Percentiles rank a stretch among this genome's conserved stretches.
phyloP scores from a whole-genome alignment of 1,140 invertebrate species.

The Drosophila micromelanica region DNA sequence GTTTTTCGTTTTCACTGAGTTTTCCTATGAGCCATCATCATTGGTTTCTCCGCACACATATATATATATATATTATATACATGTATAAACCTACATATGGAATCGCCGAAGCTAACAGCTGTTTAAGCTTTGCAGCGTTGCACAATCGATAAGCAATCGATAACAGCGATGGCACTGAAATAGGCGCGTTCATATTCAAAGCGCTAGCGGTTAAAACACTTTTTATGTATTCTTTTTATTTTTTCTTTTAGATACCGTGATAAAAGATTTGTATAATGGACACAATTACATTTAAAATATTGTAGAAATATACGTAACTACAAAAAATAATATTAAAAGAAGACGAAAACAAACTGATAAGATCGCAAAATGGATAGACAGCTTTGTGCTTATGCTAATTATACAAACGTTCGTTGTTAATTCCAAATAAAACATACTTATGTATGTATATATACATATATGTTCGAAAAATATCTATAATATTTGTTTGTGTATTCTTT shows the following conservation, averaged over 20 bases:
- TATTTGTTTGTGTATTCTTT: conserved; percentile 19
- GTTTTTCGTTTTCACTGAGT: conserved; percentile 36
- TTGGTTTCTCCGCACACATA: conserved; percentile 41
- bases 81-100: conserved; percentile 19
- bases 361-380: conserved; percentile 20
- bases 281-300: conserved; percentile 50
- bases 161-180: not conserved
- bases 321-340: conserved; percentile 28
- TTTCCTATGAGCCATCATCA: conserved; percentile 48
- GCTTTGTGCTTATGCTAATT: conserved; percentile 42
- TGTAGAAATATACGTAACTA: conserved; percentile 16
- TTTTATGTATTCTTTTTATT: not conserved
- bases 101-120: conserved; percentile 38
- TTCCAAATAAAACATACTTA: conserved; percentile 33
- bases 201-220: not conserved
- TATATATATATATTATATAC: conserved; percentile 11
- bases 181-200: not conserved
- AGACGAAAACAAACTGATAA: conserved; percentile 51
- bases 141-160: conserved; percentile 21
- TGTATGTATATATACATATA: conserved; percentile 12
- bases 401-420: conserved; percentile 42
- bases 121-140: conserved; percentile 35
- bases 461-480: conserved; percentile 53
- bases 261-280: conserved; percentile 55
- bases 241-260: conserved; percentile 41